Evolutionary conservation across 1,140 invertebrate species (phyloP).

Genomic region (Papilio machaon): DNA sequence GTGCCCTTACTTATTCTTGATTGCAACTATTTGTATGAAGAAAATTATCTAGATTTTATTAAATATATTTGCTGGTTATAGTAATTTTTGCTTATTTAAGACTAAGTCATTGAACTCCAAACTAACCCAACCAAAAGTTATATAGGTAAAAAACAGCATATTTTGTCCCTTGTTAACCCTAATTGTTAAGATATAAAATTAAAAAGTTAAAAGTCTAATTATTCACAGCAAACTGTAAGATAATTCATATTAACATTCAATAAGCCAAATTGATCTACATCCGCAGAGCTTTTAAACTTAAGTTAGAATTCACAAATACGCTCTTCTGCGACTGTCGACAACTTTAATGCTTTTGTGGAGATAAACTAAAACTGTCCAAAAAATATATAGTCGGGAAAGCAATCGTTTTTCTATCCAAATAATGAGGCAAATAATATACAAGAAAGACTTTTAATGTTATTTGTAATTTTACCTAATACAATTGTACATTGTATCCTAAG

Average conservation of each 20-base stretch:
- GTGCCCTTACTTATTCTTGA: background rate
- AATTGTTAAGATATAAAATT: background rate
- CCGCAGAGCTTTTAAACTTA: constrained; percentile 3
- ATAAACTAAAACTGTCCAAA: no score
- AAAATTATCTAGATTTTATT: background rate
- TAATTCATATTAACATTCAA: background rate
- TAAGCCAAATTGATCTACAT: background rate
- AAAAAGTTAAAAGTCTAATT: background rate
- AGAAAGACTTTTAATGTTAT: no score
- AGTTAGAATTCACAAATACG: constrained; percentile 3
- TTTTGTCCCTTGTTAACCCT: background rate
- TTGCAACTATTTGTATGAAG: no score
- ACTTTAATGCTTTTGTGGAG: background rate
- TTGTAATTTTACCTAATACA: no score
- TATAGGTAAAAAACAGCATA: background rate
- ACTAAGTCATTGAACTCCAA: background rate
- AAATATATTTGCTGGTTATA: no score
- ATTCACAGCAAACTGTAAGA: background rate
- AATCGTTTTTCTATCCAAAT: no score
- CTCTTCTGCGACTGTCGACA: background rate
- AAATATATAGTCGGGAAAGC: no score
- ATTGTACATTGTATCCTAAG: no score
- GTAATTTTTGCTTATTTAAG: no score
- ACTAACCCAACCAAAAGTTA: background rate
- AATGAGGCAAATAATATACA: no score